These are phyloP conservation scores for Poeciliopsis infans DNA, from an alignment of 2,797 vertebrate species.

Conservation along the genomic window DNA sequence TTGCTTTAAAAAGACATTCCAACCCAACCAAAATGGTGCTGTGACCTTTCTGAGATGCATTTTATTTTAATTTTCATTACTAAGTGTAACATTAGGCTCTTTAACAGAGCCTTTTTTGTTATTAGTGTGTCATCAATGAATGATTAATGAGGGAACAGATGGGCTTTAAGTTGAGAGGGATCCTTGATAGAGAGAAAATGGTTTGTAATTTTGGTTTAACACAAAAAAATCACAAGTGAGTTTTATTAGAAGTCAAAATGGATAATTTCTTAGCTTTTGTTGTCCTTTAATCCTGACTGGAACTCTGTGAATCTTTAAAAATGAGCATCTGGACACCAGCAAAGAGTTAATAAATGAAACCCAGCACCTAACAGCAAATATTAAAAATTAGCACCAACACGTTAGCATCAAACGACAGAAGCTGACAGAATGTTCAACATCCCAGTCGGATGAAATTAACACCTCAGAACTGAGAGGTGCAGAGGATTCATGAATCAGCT, in stretches of 20 bases:
- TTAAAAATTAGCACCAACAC: constrained; percentile 4
- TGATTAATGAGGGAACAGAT: background rate
- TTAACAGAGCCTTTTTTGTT: background rate
- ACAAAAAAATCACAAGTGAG: too few relatives aligned
- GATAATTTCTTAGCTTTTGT: constrained; percentile 53
- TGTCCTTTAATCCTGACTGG: constrained; percentile 67
- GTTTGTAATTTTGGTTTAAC: background rate
- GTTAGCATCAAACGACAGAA: constrained; percentile 17
- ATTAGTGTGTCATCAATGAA: background rate
- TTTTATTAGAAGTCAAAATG: background rate
- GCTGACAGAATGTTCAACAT: constrained; percentile 27
- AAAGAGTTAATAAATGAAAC: constrained; percentile 46
- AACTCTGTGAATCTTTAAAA: constrained; percentile 35
- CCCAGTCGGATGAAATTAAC: constrained; percentile 33
- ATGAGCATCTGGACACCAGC: constrained; percentile 63
- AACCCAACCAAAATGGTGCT: background rate
- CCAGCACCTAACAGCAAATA: constrained; percentile 19
- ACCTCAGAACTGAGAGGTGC: constrained; percentile 43
- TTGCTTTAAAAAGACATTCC: background rate
- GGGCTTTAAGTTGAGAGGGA: background rate
- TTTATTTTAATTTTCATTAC: background rate
- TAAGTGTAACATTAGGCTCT: background rate
- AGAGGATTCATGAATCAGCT: constrained; percentile 29
- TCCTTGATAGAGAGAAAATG: background rate
- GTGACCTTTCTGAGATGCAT: background rate